Conservation (phyloP, 2,113 vertebrate species). For the Ageneiosus marmoratus region DNA sequence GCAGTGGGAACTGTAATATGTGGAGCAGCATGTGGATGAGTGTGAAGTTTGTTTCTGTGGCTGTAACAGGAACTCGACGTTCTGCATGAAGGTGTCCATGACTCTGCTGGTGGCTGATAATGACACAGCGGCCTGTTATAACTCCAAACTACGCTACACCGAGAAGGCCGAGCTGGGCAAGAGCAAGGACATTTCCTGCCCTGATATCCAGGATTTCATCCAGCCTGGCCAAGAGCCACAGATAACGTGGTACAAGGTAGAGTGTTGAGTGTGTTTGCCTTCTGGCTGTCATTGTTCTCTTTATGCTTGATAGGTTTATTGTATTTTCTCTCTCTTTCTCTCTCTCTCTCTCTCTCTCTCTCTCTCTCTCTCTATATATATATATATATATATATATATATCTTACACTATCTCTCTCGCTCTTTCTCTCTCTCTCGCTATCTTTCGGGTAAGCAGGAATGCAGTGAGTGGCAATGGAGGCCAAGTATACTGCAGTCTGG, state of each 20-base stretch:
- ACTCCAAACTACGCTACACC: constrained; percentile 92
- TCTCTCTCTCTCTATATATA: not conserved
- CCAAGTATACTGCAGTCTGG: constrained; percentile 84
- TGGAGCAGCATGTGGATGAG: constrained; percentile 1
- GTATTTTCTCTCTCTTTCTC: not conserved
- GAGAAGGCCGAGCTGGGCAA: constrained; percentile 98
- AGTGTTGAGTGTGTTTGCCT: constrained; percentile 30
- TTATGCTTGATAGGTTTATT: constrained; percentile 31
- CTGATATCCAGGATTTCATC: constrained; percentile 92
- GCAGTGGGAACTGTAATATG: constrained; percentile 8
- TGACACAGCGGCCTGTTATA: constrained; percentile 94
- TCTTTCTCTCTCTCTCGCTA: not conserved
- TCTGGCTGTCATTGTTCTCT: constrained; percentile 11
- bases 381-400: too few relatives aligned
- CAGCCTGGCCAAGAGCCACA: constrained; percentile 87
- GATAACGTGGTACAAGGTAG: constrained; percentile 97
- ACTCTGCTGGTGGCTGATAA: constrained; percentile 95
- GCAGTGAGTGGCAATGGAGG: constrained; percentile 78
- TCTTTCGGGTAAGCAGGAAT: constrained; percentile 64
- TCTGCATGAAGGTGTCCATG: constrained; percentile 99
- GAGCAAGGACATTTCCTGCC: constrained; percentile 93
- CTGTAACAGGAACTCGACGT: constrained; percentile 89
- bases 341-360: not conserved
- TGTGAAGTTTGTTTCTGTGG: constrained; percentile 49
- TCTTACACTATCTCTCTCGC: not conserved